Percentiles rank a stretch among this genome's conserved stretches.
Conservation (phyloP, 2,797 vertebrate species). For the Clarias pachynema region DNA sequence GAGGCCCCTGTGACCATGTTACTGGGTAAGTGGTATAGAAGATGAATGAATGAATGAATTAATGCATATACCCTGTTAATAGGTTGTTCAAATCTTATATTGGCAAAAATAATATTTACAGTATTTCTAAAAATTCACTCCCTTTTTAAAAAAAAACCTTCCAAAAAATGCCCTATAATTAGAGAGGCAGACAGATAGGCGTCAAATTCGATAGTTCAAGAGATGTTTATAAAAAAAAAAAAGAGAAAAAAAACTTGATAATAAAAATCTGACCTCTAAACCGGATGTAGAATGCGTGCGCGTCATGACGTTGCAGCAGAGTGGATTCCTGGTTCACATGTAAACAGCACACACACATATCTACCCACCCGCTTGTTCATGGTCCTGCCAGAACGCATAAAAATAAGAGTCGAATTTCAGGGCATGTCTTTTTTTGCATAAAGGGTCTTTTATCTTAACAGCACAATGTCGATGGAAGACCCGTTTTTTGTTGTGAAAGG, state of each 20-base stretch:
- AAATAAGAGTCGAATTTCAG: constrained; percentile 9
- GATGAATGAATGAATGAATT: no score
- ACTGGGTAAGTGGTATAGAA: no score
- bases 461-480: constrained; percentile 94
- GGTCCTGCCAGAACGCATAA: not conserved
- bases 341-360: constrained; percentile 48
- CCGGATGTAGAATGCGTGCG: constrained; percentile 47
- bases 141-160: not conserved
- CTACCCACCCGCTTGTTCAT: not conserved
- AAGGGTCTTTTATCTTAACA: constrained; percentile 47
- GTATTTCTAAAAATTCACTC: not conserved
- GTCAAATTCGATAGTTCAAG: not conserved
- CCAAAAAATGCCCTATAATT: not conserved
- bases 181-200: not conserved
- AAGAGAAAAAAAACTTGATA: not conserved
- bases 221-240: not conserved
- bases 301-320: constrained; percentile 49
- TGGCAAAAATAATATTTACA: not conserved
- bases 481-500: constrained; percentile 98
- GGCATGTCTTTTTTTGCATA: constrained; percentile 48
- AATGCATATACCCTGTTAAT: not conserved
- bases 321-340: constrained; percentile 32
- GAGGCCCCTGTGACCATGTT: no score
- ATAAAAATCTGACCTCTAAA: constrained; percentile 18
- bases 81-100: not conserved